Evolutionary conservation across 1,140 invertebrate species (phyloP).

Genomic region (Ganaspis sp.): DNA sequence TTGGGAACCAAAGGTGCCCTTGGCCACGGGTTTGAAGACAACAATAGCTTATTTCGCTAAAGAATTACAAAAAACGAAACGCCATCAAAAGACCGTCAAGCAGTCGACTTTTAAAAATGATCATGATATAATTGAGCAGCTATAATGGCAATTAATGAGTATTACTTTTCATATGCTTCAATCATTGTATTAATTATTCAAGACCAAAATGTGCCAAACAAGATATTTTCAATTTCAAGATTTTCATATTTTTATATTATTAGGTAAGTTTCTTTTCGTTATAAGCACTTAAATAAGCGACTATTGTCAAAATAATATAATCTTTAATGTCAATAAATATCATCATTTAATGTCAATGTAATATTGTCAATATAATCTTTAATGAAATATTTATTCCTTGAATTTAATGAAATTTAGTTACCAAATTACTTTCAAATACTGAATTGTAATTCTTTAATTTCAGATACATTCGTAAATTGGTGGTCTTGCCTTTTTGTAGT

Average conservation of each 20-base stretch:
- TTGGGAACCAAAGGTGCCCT: conserved; percentile 95
- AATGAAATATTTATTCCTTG: too few relatives aligned
- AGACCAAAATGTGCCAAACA: background rate
- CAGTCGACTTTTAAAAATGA: conserved; percentile 69
- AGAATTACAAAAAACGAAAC: conserved; percentile 84
- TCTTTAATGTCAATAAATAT: too few relatives aligned
- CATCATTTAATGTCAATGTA: too few relatives aligned
- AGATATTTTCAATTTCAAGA: background rate
- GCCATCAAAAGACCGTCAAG: conserved; percentile 64
- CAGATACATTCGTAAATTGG: background rate
- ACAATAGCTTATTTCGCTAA: conserved; percentile 95
- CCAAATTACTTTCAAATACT: background rate
- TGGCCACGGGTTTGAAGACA: conserved; percentile 89
- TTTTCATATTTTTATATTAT: conserved; percentile 4
- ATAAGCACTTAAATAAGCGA: too few relatives aligned
- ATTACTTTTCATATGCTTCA: background rate
- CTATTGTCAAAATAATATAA: too few relatives aligned
- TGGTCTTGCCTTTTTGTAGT: background rate
- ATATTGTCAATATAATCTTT: too few relatives aligned
- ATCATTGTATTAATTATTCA: background rate
- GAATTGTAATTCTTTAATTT: background rate
- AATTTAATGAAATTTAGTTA: too few relatives aligned
- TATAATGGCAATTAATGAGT: conserved; percentile 59
- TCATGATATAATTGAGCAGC: conserved; percentile 74
- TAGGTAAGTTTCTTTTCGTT: background rate